Evolutionary conservation across 2,113 vertebrate species (phyloP).

Genomic region (Phycodurus eques): DNA sequence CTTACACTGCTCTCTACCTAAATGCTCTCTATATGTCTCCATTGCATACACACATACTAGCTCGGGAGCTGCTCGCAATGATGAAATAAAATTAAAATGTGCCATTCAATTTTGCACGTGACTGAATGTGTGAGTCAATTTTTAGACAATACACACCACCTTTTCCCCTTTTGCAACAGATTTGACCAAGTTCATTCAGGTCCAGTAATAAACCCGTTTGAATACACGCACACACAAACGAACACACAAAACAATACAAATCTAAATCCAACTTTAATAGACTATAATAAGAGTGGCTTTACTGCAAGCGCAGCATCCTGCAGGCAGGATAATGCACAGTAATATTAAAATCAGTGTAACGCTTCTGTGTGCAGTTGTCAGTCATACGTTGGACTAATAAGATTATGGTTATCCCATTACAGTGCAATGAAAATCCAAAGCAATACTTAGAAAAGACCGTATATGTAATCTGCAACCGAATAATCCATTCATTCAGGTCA

Average conservation of each 20-base stretch:
- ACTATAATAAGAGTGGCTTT: neutral
- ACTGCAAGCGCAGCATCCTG: neutral
- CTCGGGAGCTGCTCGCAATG: neutral
- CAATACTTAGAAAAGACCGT: neutral
- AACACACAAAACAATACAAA: neutral
- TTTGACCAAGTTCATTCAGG: neutral
- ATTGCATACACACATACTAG: neutral
- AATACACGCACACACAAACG: neutral
- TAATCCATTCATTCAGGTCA: neutral
- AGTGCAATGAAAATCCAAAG: neutral
- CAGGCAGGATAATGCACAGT: neutral
- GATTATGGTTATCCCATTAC: neutral
- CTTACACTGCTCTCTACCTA: neutral
- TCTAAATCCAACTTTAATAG: neutral
- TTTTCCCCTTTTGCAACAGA: neutral
- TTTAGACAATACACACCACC: neutral
- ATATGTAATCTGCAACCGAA: neutral
- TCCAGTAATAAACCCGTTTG: neutral
- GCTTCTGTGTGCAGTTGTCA: neutral
- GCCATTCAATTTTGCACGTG: slow-evolving; percentile 3
- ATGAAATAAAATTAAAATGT: slow-evolving; percentile 1
- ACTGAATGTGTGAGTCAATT: neutral
- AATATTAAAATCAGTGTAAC: neutral
- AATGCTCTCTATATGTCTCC: neutral
- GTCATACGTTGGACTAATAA: neutral